phyloP scores from a whole-genome alignment of 1,140 invertebrate genomes.

The Drosophila burlai region DNA sequence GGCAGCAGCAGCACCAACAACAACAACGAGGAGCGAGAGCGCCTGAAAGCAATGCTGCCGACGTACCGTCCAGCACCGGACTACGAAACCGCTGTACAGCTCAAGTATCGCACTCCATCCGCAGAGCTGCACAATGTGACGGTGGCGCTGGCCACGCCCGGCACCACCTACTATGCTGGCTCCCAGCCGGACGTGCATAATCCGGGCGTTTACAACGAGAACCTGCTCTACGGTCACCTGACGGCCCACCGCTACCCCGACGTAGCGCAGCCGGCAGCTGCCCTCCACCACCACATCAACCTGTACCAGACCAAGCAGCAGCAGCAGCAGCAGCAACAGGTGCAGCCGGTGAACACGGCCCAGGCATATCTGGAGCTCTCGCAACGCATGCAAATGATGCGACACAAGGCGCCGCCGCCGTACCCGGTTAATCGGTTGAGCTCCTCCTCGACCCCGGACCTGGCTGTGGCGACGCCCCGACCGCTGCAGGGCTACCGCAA shows the following conservation, averaged over 20 bases:
- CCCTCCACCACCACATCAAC: conserved; percentile 76
- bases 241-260: conserved; percentile 86
- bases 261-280: conserved; percentile 87
- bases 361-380: conserved; percentile 74
- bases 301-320: conserved; percentile 64
- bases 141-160: conserved; percentile 52
- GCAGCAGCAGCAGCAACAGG: conserved; percentile 55
- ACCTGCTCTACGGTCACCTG: conserved; percentile 64
- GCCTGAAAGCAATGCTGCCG: conserved; percentile 90
- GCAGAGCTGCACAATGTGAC: conserved; percentile 81
- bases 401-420: conserved; percentile 93
- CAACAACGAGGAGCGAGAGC: conserved; percentile 72
- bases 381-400: conserved; percentile 88
- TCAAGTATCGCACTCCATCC: conserved; percentile 88
- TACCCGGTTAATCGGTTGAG: conserved; percentile 91
- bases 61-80: conserved; percentile 96
- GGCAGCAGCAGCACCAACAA: conserved; percentile 57
- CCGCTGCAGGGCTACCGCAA: conserved; percentile 86
- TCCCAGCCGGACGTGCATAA: conserved; percentile 82
- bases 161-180: conserved; percentile 75
- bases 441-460: conserved; percentile 92
- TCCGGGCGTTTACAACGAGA: conserved; percentile 66
- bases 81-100: conserved; percentile 96
- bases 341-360: conserved; percentile 40
- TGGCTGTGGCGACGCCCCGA: conserved; percentile 89